Percentiles rank a stretch among this genome's conserved stretches.
These are phyloP conservation scores for Caenorhabditis panamensis DNA, from an alignment of 2,888 invertebrate species.

Conservation along the genomic window DNA sequence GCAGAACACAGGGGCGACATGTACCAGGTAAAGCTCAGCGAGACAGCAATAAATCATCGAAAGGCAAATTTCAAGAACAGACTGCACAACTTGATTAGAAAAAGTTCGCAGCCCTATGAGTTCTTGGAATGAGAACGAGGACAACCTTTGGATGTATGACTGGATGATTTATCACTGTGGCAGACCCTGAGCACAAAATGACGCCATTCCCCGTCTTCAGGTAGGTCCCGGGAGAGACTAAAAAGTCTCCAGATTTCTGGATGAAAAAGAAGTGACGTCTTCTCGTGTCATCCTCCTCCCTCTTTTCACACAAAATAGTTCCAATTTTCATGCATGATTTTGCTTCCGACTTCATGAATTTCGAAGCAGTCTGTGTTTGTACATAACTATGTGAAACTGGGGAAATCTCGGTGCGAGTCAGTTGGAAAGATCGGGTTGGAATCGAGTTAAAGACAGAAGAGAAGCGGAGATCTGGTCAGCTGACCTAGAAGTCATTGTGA, in stretches of 20 bases:
- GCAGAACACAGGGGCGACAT: no score
- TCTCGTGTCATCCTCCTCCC: background rate
- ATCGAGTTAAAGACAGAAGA: background rate
- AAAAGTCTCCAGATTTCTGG: background rate
- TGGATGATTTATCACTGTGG: no score
- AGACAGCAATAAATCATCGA: background rate
- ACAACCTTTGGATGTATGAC: no score
- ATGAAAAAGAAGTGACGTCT: background rate
- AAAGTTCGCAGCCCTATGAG: no score
- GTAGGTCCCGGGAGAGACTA: background rate
- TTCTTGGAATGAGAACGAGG: no score
- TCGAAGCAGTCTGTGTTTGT: slow-evolving; percentile 14
- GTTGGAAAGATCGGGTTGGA: no score
- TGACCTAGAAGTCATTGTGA: background rate
- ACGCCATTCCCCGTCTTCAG: background rate
- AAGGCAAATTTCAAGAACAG: no score
- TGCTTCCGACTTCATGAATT: slow-evolving; percentile 45
- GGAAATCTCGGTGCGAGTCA: background rate
- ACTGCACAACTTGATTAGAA: no score
- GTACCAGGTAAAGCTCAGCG: no score
- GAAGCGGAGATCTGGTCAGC: background rate
- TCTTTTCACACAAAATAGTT: slow-evolving; percentile 10
- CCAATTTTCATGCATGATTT: slow-evolving; percentile 48
- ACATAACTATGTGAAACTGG: slow-evolving; percentile 15
- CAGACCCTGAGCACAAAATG: no score